Evolutionary conservation across 2,797 vertebrate species (phyloP).

Genomic region (Sebastes vulpes): DNA sequence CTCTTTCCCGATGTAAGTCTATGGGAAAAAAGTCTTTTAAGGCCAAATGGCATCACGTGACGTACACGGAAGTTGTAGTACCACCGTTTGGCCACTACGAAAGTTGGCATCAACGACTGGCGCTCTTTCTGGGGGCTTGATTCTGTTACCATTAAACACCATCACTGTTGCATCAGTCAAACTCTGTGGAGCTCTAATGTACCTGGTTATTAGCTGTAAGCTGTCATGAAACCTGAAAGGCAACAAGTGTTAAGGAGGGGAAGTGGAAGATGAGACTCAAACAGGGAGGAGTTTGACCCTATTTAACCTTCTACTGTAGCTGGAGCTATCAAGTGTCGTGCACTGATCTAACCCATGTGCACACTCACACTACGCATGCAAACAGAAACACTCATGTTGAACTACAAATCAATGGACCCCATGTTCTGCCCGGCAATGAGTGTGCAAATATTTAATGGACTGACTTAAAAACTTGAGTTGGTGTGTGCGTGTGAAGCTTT

Average conservation of each 20-base stretch:
- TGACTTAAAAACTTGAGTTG: background rate
- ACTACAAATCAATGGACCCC: background rate
- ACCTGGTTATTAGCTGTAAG: background rate
- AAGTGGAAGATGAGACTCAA: background rate
- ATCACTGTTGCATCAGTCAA: background rate
- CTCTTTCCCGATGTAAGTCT: too few relatives aligned
- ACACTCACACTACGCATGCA: background rate
- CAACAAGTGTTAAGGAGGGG: background rate
- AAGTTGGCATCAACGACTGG: too few relatives aligned
- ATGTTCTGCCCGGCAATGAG: background rate
- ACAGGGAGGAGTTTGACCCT: background rate
- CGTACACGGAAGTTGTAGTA: too few relatives aligned
- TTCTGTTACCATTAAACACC: background rate
- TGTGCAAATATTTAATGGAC: conserved; percentile 26
- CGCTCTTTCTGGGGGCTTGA: background rate
- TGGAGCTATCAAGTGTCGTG: conserved; percentile 16
- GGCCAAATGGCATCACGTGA: too few relatives aligned
- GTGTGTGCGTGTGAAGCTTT: background rate
- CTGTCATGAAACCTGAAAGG: background rate
- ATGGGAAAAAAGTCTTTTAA: too few relatives aligned
- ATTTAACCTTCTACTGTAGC: conserved; percentile 6
- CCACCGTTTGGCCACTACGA: too few relatives aligned
- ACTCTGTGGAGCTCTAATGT: background rate
- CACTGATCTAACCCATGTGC: background rate
- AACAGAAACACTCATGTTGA: background rate